Percentiles rank a stretch among this genome's conserved stretches.
Evolutionary conservation across 2,113 vertebrate genomes (phyloP).

Genomic region (Pitta sordida): DNA sequence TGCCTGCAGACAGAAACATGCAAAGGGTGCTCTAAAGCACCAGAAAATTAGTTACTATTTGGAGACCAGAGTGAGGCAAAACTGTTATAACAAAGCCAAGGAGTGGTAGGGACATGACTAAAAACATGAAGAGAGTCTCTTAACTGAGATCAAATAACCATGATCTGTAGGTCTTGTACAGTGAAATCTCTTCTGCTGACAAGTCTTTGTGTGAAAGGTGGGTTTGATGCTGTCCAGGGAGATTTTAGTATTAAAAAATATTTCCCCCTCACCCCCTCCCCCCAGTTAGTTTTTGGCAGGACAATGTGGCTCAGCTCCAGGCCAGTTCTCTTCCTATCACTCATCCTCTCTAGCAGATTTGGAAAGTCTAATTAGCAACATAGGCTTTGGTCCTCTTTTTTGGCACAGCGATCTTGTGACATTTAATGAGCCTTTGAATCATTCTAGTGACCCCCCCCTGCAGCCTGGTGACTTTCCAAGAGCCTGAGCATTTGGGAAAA

Average conservation of each 20-base stretch:
- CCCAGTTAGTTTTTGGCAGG: not conserved
- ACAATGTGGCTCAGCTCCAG: slow-evolving; percentile 30
- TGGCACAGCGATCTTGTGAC: not conserved
- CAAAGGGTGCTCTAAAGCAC: not conserved
- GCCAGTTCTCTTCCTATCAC: not conserved
- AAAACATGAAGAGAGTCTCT: not conserved
- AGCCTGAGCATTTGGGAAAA: slow-evolving; percentile 37
- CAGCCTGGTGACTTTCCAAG: not conserved
- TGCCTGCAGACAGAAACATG: not conserved
- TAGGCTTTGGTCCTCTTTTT: not conserved
- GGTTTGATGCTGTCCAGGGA: not conserved
- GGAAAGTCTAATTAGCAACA: slow-evolving; percentile 28
- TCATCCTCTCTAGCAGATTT: slow-evolving; percentile 28
- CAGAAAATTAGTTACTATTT: not conserved
- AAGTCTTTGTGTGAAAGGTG: not conserved
- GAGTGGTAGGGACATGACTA: not conserved
- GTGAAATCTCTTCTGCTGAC: not conserved
- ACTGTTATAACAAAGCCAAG: not conserved
- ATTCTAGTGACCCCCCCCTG: not conserved
- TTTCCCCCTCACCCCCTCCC: too few relatives aligned
- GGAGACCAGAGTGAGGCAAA: not conserved
- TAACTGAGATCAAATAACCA: not conserved
- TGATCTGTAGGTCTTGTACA: not conserved
- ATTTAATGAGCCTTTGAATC: not conserved
- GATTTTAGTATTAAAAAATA: not conserved